Evolutionary conservation across 2,888 invertebrate species (phyloP).

Genomic region (Phalangium opilio): DNA sequence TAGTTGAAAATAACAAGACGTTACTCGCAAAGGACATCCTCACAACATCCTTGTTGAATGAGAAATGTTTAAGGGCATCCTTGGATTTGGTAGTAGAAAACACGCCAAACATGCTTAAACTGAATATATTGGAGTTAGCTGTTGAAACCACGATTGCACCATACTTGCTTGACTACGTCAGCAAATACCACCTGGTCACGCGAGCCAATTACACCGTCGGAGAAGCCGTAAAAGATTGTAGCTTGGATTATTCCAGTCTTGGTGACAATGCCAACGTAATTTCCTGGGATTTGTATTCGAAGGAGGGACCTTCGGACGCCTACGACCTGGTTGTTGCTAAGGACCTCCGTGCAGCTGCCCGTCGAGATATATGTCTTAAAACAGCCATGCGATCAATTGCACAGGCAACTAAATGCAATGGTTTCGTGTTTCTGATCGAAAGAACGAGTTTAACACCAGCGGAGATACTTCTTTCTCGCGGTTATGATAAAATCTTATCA

Average conservation of each 20-base stretch:
- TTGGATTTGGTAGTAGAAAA: constrained; percentile 68
- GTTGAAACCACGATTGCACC: constrained; percentile 5
- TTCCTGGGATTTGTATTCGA: too few species aligned
- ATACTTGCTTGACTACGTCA: too few species aligned
- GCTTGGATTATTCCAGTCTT: too few species aligned
- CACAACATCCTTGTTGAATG: constrained; percentile 17
- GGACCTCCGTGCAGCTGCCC: constrained; percentile 8
- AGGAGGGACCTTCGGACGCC: constrained; percentile 25
- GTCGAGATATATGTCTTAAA: too few species aligned
- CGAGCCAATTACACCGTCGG: too few species aligned
- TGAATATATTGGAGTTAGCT: constrained; percentile 54
- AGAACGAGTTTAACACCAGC: constrained; percentile 19
- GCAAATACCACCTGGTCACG: constrained; percentile 1
- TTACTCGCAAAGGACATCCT: constrained; percentile 21
- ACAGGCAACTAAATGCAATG: constrained; percentile 47
- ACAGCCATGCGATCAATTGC: constrained; percentile 18
- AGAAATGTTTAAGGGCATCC: constrained; percentile 27
- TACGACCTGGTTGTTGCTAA: constrained; percentile 26
- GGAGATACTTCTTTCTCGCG: constrained; percentile 19
- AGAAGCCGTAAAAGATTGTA: too few species aligned
- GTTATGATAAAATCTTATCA: constrained; percentile 11
- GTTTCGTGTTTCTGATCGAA: constrained; percentile 45
- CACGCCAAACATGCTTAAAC: constrained; percentile 43
- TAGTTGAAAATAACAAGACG: constrained; percentile 12
- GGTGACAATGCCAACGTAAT: background rate